Percentiles rank a stretch among this genome's conserved stretches.
Conservation (phyloP, 2,888 invertebrate species). For the Drosophila pseudotalamancana region DNA sequence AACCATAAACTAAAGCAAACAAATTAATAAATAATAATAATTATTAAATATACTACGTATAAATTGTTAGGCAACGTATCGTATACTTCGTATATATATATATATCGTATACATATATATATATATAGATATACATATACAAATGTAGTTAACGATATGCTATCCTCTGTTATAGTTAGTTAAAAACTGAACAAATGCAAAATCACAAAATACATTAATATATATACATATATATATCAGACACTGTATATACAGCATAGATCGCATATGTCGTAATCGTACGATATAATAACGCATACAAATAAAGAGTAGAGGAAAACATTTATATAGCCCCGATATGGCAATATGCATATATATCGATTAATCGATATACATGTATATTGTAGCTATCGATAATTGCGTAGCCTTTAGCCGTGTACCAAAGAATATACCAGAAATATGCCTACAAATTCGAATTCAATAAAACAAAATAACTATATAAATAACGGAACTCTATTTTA, state of each 20-base stretch:
- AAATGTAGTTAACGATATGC: conserved; percentile 49
- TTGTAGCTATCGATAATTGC: conserved; percentile 48
- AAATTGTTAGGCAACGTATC: conserved; percentile 47
- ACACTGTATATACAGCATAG: conserved; percentile 69
- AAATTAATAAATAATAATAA: conserved; percentile 55
- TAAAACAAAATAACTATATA: conserved; percentile 12
- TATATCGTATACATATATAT: conserved; percentile 21
- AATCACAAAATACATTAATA: conserved; percentile 15
- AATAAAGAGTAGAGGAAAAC: conserved; percentile 68
- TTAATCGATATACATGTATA: conserved; percentile 23
- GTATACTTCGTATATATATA: no score
- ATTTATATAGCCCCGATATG: conserved; percentile 45
- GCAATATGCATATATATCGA: conserved; percentile 35
- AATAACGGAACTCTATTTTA: conserved; percentile 59
- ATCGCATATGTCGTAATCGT: conserved; percentile 34
- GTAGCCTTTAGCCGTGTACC: conserved; percentile 75
- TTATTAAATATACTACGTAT: conserved; percentile 55
- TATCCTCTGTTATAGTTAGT: conserved; percentile 76
- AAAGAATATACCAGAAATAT: conserved; percentile 49
- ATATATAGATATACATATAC: conserved; percentile 18
- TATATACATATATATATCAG: conserved; percentile 21
- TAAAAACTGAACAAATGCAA: conserved; percentile 55
- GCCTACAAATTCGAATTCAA: conserved; percentile 26
- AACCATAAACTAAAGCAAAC: conserved; percentile 21
- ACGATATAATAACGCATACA: conserved; percentile 45